phyloP scores from a whole-genome alignment of 2,797 vertebrate species.

The Sebastes aleutianus region DNA sequence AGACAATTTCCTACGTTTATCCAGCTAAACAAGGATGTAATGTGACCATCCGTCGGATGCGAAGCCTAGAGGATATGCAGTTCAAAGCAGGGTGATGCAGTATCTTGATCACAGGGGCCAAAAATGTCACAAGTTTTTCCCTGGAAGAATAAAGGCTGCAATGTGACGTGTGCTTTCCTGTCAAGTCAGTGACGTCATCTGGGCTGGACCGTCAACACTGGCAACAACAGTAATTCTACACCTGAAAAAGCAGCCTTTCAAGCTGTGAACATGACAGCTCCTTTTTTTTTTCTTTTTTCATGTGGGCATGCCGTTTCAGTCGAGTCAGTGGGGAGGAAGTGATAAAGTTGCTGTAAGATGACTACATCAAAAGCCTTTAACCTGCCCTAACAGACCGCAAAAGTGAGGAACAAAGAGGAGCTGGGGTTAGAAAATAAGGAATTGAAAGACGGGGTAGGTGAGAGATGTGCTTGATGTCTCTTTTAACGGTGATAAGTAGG shows the following conservation, averaged over 20 bases:
- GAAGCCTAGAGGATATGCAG: not conserved
- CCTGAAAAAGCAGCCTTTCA: slow-evolving; percentile 69
- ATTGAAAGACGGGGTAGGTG: slow-evolving; percentile 3
- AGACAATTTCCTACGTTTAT: not conserved
- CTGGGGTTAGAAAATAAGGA: not conserved
- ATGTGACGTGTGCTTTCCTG: slow-evolving; percentile 51
- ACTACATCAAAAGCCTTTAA: slow-evolving; percentile 63
- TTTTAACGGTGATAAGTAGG: slow-evolving; percentile 21
- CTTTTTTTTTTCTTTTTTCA: slow-evolving; percentile 45
- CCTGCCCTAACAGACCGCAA: slow-evolving; percentile 47
- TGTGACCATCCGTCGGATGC: not conserved
- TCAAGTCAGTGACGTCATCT: slow-evolving; percentile 58
- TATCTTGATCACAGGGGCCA: slow-evolving; percentile 12
- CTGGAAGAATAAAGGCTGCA: slow-evolving; percentile 41
- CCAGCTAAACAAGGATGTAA: slow-evolving; percentile 13
- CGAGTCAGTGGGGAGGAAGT: slow-evolving; percentile 59
- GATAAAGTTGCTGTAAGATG: slow-evolving; percentile 64
- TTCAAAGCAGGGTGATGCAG: not conserved
- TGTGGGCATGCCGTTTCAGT: slow-evolving; percentile 53
- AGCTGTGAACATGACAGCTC: slow-evolving; percentile 47
- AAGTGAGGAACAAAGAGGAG: slow-evolving; percentile 32
- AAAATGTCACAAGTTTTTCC: slow-evolving; percentile 36
- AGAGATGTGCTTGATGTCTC: slow-evolving; percentile 40
- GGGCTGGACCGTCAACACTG: slow-evolving; percentile 40
- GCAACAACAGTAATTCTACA: slow-evolving; percentile 63